Base-by-base conservation (phyloP, 2,113 vertebrate genomes). In the Pitta sordida region DNA sequence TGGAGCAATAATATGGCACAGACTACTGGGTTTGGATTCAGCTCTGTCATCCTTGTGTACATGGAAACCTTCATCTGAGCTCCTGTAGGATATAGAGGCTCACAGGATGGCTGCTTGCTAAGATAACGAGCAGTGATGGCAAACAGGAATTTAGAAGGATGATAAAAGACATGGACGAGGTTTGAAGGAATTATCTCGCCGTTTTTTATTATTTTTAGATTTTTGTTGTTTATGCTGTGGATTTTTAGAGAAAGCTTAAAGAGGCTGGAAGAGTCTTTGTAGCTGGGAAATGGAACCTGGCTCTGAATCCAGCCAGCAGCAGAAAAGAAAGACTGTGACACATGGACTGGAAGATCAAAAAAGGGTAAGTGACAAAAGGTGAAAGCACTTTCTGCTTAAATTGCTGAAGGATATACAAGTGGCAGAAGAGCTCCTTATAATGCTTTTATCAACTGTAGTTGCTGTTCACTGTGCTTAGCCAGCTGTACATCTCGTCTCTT, bases 331-430 rank as follows among this genome's bases (percentile, higher is more conserved):
- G 95, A 97, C 98, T 36, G 98, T 99, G 93, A 98, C 98, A 94
- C 99, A 99, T 49, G 98, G 98, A 90, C 94, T 99, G 98, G 99
- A 99, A 97, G 99, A 99, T 97, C 99, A 99, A 97, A 99, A 99
- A 97, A 98, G 98, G 98, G 99, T 99, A 97, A 99, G 99, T 98
- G 67, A 59, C 55, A 78, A 84, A 91, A 80, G 91, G 75, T 29
- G 36, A 36, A 71, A 78, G 68, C 84, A 53, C 46, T 53, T 87
- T 77, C 63, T 52, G 82, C 56, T 94, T 70, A 83, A 90, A 92
- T 91, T 85, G 80, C 85, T 88, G 27, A 41, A n/a, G 48, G 32
- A 39, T 62, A 39, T 82, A 75, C 53, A n/a, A 75, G 73, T 85
- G 83, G 19, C 74, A 70, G 80, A 82, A 70, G 64, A 79, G 86